Evolutionary conservation across 2,113 vertebrate species (phyloP).

Genomic region (Corydoras sp.): DNA sequence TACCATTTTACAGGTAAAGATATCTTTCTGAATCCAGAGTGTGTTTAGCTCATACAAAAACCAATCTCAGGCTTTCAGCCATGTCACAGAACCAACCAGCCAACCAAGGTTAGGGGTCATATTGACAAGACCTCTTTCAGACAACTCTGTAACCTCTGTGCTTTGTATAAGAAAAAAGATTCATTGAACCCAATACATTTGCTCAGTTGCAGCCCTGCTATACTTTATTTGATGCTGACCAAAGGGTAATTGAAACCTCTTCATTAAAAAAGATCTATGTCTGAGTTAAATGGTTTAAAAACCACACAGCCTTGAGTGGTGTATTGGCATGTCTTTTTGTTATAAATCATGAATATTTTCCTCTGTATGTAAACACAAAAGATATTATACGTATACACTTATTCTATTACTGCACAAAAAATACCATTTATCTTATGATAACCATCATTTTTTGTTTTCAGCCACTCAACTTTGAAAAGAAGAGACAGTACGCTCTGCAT

Average conservation of each 20-base stretch:
- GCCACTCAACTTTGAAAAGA: conserved; percentile 94
- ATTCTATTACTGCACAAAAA: neutral
- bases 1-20: conserved; percentile 9
- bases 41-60: conserved; percentile 27
- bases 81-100: conserved; percentile 15
- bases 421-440: neutral
- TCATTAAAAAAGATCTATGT: conserved; percentile 1
- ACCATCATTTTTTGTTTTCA: conserved; percentile 51
- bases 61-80: conserved; percentile 19
- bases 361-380: too few species aligned
- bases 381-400: too few species aligned
- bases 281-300: too few species aligned
- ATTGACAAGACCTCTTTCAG: conserved; percentile 19
- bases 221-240: neutral
- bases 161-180: conserved; percentile 6
- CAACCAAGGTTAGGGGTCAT: conserved; percentile 15
- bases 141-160: conserved; percentile 10
- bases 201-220: neutral
- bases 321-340: too few species aligned
- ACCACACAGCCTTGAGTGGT: too few species aligned
- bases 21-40: conserved; percentile 15
- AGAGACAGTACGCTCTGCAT: conserved; percentile 89
- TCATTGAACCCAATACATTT: conserved; percentile 12
- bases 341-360: too few species aligned
- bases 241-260: neutral